Conservation (phyloP, 2,797 vertebrate species). For the Orestias chungarensis region DNA sequence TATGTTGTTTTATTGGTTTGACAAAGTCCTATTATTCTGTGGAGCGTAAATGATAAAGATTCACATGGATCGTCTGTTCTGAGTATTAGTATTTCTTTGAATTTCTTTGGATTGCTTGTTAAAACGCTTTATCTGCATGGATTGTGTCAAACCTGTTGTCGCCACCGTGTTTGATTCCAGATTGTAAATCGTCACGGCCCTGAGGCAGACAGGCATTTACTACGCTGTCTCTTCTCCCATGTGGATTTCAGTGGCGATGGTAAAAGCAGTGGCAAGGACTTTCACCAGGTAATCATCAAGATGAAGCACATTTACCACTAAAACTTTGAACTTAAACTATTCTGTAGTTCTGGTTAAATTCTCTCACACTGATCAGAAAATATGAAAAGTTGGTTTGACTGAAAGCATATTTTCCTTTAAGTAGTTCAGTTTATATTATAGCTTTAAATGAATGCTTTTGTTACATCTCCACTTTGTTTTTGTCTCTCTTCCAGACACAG, state of each 20-base stretch:
- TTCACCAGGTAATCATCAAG: constrained; percentile 93
- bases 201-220: constrained; percentile 99
- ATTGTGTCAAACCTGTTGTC: constrained; percentile 1
- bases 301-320: neutral
- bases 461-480: constrained; percentile 23
- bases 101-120: neutral
- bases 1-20: too few relatives aligned
- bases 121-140: neutral
- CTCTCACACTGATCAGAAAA: too few relatives aligned
- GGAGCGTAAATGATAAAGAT: neutral
- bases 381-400: neutral
- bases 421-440: too few relatives aligned
- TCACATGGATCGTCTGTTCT: neutral
- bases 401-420: neutral
- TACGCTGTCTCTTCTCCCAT: constrained; percentile 99
- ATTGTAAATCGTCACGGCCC: constrained; percentile 99
- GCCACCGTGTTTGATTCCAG: constrained; percentile 67
- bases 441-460: too few relatives aligned
- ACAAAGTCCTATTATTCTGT: neutral
- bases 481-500: constrained; percentile 85
- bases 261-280: constrained; percentile 99
- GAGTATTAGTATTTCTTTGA: neutral
- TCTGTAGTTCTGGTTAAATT: too few relatives aligned
- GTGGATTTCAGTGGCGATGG: constrained; percentile 99
- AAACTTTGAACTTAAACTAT: neutral